phyloP scores from a whole-genome alignment of 2,888 invertebrate species.

The Penaeus monodon region DNA sequence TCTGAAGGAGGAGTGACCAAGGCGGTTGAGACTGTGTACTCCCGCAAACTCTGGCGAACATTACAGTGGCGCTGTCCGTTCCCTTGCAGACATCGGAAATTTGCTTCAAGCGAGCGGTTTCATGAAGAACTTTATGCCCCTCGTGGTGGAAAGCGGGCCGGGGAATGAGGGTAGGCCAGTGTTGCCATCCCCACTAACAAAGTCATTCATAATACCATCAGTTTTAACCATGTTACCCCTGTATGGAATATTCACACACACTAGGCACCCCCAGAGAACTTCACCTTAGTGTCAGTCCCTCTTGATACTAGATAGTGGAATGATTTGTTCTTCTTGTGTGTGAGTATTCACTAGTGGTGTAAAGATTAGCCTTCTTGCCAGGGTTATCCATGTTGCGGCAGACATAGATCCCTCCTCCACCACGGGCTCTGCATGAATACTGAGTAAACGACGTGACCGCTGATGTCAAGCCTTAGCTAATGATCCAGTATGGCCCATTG shows the following conservation, averaged over 20 bases:
- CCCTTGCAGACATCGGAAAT: conserved; percentile 65
- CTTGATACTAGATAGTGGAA: conserved; percentile 38
- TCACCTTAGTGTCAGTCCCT: conserved; percentile 42
- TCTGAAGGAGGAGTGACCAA: conserved; percentile 33
- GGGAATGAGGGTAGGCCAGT: conserved; percentile 65
- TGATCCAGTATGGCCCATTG: conserved; percentile 54
- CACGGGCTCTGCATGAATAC: conserved; percentile 55
- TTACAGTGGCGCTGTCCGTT: conserved; percentile 54
- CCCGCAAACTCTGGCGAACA: conserved; percentile 40
- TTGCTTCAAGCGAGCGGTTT: conserved; percentile 65
- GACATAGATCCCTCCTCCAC: conserved; percentile 52
- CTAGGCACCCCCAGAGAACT: conserved; percentile 35
- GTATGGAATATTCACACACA: conserved; percentile 54
- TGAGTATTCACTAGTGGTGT: conserved; percentile 54
- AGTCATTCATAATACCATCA: conserved; percentile 37
- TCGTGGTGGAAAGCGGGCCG: conserved; percentile 62
- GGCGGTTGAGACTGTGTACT: conserved; percentile 50
- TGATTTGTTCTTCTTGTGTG: conserved; percentile 38
- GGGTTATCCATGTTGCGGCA: conserved; percentile 52
- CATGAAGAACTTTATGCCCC: conserved; percentile 65
- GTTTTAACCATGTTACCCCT: conserved; percentile 43
- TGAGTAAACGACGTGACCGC: conserved; percentile 46
- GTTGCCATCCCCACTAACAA: conserved; percentile 61
- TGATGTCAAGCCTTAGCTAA: conserved; percentile 54
- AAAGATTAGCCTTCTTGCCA: conserved; percentile 52